phyloP scores from a whole-genome alignment of 2,888 invertebrate species.

The Melieria crassipennis region DNA sequence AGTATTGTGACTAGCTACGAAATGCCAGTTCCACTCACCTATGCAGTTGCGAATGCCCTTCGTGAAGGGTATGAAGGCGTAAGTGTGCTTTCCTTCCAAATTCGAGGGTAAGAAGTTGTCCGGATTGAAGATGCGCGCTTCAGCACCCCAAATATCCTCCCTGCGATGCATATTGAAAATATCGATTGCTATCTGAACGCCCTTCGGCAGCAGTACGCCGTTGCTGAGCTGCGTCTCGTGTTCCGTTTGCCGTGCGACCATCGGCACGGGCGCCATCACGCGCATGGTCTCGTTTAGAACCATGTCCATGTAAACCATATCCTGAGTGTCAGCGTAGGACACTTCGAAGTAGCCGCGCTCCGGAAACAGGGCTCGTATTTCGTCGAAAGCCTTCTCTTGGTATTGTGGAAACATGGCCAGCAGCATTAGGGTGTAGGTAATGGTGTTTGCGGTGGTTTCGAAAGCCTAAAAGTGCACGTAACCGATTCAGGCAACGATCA shows the following conservation, averaged over 20 bases:
- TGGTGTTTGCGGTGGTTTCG: constrained; percentile 61
- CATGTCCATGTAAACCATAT: constrained; percentile 60
- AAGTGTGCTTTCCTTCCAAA: constrained; percentile 58
- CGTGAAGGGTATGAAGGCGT: constrained; percentile 62
- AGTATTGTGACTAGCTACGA: no score
- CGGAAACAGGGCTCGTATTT: constrained; percentile 52
- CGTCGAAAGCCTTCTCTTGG: constrained; percentile 58
- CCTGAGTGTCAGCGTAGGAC: constrained; percentile 52
- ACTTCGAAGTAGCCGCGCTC: constrained; percentile 50
- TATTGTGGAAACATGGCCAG: constrained; percentile 60
- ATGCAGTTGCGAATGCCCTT: constrained; percentile 63
- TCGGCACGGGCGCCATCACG: constrained; percentile 58
- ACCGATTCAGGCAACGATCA: background rate
- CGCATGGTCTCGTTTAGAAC: constrained; percentile 62
- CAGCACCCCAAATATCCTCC: constrained; percentile 59
- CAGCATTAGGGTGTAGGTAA: constrained; percentile 52
- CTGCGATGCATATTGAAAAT: constrained; percentile 62
- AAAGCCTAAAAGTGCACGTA: constrained; percentile 50
- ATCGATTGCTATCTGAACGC: constrained; percentile 57
- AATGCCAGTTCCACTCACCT: constrained; percentile 43
- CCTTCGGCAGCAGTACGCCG: constrained; percentile 56
- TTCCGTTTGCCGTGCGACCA: constrained; percentile 54
- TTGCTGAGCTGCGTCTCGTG: constrained; percentile 53
- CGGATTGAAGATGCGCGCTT: constrained; percentile 61
- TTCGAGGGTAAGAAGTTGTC: constrained; percentile 61